phyloP scores from a whole-genome alignment of 2,113 vertebrate genomes.

The Rhombomys opimus region DNA sequence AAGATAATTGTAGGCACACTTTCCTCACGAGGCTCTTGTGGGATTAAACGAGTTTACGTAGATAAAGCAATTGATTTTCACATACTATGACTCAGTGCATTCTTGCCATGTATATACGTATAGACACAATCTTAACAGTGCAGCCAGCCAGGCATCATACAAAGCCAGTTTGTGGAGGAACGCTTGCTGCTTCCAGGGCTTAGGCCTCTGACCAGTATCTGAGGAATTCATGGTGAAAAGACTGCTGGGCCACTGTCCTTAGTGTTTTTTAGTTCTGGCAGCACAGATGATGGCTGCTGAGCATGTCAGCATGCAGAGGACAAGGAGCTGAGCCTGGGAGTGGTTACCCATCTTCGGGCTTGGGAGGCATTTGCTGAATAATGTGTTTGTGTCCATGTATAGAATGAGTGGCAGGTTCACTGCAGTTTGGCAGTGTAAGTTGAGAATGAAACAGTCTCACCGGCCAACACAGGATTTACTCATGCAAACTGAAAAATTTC shows the following conservation, averaged over 20 bases:
- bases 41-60: not conserved
- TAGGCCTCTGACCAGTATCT: not conserved
- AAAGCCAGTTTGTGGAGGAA: not conserved
- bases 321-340: not conserved
- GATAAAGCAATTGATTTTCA: not conserved
- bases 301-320: not conserved
- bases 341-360: not conserved
- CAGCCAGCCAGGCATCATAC: not conserved
- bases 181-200: not conserved
- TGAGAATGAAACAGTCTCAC: not conserved
- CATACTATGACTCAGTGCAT: not conserved
- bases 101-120: not conserved
- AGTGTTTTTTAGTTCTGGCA: no score
- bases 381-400: not conserved
- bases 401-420: not conserved
- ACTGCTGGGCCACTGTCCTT: not conserved
- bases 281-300: not conserved
- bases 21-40: not conserved
- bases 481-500: not conserved
- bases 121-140: not conserved
- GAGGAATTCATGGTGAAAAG: not conserved
- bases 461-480: not conserved
- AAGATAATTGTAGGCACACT: not conserved
- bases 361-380: not conserved
- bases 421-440: not conserved